Percentiles rank a stretch among this genome's conserved stretches.
Conservation (phyloP, 2,113 vertebrate genomes). For the Megaceryle maxima region DNA sequence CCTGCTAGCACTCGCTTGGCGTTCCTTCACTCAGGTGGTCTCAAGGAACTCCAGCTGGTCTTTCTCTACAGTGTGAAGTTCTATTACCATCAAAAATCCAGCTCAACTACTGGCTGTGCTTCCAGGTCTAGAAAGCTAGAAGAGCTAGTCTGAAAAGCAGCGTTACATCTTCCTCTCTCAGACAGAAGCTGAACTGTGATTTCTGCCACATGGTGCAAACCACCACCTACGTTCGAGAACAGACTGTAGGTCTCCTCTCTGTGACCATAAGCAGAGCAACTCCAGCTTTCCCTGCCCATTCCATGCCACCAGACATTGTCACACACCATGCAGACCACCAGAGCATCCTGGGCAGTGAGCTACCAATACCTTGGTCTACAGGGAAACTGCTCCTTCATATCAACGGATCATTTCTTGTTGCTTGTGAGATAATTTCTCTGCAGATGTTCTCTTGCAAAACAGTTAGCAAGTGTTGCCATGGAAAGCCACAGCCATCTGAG, state of each 20-base stretch:
- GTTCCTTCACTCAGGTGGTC: not conserved
- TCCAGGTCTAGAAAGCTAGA: not conserved
- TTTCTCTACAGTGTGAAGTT: too few relatives aligned
- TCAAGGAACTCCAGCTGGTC: not conserved
- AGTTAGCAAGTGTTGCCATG: not conserved
- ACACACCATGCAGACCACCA: not conserved
- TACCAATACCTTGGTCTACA: not conserved
- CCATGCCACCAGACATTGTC: not conserved
- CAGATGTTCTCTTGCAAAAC: not conserved
- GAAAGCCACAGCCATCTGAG: not conserved
- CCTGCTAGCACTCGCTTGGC: accelerated
- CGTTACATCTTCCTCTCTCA: not conserved
- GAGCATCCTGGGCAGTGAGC: not conserved
- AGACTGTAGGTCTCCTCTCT: not conserved
- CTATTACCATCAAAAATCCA: not conserved
- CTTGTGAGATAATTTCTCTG: not conserved
- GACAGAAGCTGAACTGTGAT: not conserved
- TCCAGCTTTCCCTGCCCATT: not conserved
- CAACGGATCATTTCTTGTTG: not conserved
- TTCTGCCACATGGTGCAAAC: not conserved
- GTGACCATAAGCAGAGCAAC: accelerated
- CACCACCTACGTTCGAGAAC: not conserved
- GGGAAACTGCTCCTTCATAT: not conserved
- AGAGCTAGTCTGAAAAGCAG: accelerated
- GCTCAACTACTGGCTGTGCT: not conserved